Percentiles rank a stretch among this genome's conserved stretches.
These are phyloP conservation scores for Scaptomyza graminum DNA, from an alignment of 1,140 invertebrate genomes.

Conservation along the genomic window DNA sequence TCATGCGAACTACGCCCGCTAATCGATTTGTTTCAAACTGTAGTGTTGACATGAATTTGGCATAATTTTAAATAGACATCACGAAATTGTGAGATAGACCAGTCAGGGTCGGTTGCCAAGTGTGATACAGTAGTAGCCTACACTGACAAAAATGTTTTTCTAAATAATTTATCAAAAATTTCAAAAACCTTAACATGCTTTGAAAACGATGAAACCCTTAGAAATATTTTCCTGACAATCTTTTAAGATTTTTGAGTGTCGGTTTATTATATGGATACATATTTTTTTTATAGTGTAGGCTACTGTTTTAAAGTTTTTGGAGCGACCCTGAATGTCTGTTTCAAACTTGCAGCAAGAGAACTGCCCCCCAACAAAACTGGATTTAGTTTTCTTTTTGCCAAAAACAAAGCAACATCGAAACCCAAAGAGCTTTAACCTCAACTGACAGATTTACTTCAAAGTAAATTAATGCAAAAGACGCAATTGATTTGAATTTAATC, in stretches of 20 bases:
- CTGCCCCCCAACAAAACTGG: slow-evolving; percentile 26
- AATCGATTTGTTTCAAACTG: slow-evolving; percentile 19
- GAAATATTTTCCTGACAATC: too few relatives aligned
- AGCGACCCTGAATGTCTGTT: slow-evolving; percentile 31
- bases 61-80: background rate
- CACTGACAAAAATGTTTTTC: background rate
- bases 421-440: slow-evolving; percentile 30
- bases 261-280: too few relatives aligned
- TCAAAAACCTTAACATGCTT: background rate
- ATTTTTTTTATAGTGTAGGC: background rate
- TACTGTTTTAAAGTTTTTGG: slow-evolving; percentile 17
- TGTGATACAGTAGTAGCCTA: background rate
- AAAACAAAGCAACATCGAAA: background rate
- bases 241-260: too few relatives aligned
- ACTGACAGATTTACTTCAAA: slow-evolving; percentile 18
- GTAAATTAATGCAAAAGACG: slow-evolving; percentile 43
- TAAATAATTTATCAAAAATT: too few relatives aligned
- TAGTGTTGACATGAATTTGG: background rate
- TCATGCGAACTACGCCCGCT: slow-evolving; percentile 27
- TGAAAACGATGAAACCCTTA: too few relatives aligned
- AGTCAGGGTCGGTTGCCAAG: background rate
- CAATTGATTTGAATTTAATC: slow-evolving; percentile 60
- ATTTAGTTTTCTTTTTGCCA: slow-evolving; percentile 30
- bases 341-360: slow-evolving; percentile 13
- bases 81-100: background rate